Evolutionary conservation across 2,888 invertebrate genomes (phyloP), one percentile per base, ranked within the genome.

Genomic region (Trypoxylon attenuatum): DNA sequence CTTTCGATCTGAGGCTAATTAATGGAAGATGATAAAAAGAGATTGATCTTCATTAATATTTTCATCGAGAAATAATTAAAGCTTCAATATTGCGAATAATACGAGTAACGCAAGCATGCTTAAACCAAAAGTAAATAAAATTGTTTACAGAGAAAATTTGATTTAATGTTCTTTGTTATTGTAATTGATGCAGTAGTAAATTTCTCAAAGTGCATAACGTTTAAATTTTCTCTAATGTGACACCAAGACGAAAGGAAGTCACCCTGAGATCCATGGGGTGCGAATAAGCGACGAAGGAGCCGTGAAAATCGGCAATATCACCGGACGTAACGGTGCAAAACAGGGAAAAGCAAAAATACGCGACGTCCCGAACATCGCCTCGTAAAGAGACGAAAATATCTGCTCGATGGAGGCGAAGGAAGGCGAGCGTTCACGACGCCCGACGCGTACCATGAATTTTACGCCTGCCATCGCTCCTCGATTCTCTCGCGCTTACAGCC

Each of bases 341-440:
- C 51, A 23, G 29, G 25, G 50, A 50, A 58, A 49, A 50, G 64
- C 22, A 27, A 47, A 80, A 80, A 80, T 79, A 80, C 80, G 68
- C 67, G 69, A 68, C 61, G 69, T 67, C 77, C 73, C 77, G 77
- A 76, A 73, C 56, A 73, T 80, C 73, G 33, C n/a, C 76, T 78
- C 76, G 76, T 74, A 78, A 77, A 77, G 76, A 67, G 77, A 78
- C 78, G 70, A 70, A 73, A 73, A 73, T 73, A 73, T 73, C 65
- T 54, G 41, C 27, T 41, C 39, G 39, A 57, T 52, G 54, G 43
- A 53, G 54, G 42, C 29, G 59, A 56, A 43, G 43, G n/a, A n/a
- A 23, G 49, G 52, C 43, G 70, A 45, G 63, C 55, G 54, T 47
- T 52, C 55, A 53, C 45, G 60, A 39, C 41, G 62, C 39, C 56